A percentile compares a stretch with the other conserved stretches of the same genome.
Evolutionary conservation across 1,140 invertebrate species (phyloP).

Genomic region (Ectropis grisescens): DNA sequence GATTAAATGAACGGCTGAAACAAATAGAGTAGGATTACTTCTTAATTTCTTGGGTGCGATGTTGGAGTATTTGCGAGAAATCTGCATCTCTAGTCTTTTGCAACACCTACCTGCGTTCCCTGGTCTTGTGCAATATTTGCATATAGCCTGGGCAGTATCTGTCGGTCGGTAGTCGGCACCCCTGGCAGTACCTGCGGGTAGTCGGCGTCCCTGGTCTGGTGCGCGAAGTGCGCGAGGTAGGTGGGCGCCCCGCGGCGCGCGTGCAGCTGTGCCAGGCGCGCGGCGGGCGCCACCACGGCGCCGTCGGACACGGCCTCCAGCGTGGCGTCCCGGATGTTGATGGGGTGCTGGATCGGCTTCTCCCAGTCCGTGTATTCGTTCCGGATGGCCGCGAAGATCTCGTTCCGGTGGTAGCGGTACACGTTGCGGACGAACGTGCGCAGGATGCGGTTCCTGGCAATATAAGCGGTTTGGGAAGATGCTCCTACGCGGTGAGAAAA

Average conservation of each 20-base stretch:
- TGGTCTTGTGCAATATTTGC: no score
- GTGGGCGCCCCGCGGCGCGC: constrained; percentile 77
- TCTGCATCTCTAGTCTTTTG: no score
- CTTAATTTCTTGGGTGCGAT: no score
- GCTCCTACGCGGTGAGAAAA: no score
- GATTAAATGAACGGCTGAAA: no score
- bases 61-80: no score
- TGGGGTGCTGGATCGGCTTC: constrained; percentile 86
- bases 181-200: constrained; percentile 83
- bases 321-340: constrained; percentile 85
- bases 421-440: constrained; percentile 90
- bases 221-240: constrained; percentile 86
- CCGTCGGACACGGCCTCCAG: constrained; percentile 91
- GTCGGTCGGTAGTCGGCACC: no score
- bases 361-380: constrained; percentile 96
- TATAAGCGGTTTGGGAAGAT: no score
- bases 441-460: constrained; percentile 77
- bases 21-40: no score
- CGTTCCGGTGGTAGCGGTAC: constrained; percentile 89
- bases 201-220: constrained; percentile 81
- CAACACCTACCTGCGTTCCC: no score
- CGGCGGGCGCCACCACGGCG: constrained; percentile 79
- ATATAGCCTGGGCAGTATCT: no score
- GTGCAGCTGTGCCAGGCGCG: constrained; percentile 79
- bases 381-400: constrained; percentile 90